phyloP scores from a whole-genome alignment of 2,113 vertebrate species.

The Cacatua alba region DNA sequence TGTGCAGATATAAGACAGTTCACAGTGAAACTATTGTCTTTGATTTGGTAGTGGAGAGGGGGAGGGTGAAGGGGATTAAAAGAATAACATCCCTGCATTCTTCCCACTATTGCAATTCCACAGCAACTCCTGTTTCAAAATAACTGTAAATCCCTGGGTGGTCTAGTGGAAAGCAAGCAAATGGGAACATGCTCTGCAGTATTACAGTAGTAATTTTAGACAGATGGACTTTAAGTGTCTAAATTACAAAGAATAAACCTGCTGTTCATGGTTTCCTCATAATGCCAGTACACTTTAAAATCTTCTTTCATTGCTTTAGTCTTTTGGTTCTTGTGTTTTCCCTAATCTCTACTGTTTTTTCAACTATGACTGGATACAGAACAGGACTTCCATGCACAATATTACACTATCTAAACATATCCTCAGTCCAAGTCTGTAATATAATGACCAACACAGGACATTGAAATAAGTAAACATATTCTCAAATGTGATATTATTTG shows the following conservation, averaged over 20 bases:
- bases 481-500: neutral
- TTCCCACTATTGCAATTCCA: neutral
- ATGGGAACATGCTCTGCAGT: neutral
- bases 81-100: neutral
- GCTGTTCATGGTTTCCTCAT: slow-evolving; percentile 18
- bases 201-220: slow-evolving; percentile 58
- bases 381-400: neutral
- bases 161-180: slow-evolving; percentile 72
- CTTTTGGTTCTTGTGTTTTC: neutral
- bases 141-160: slow-evolving; percentile 76
- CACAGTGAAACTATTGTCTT: neutral
- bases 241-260: slow-evolving; percentile 69
- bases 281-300: slow-evolving; percentile 15
- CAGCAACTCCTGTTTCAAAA: slow-evolving; percentile 3
- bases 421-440: neutral
- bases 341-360: neutral
- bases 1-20: neutral
- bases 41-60: neutral
- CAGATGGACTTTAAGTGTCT: slow-evolving; percentile 81
- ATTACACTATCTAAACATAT: neutral
- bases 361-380: neutral
- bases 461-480: neutral
- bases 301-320: neutral
- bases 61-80: neutral
- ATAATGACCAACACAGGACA: neutral